Evolutionary conservation across 2,113 vertebrate species (phyloP), one percentile per base, ranked within the genome.

Genomic region (Rhizomys pruinosus): DNA sequence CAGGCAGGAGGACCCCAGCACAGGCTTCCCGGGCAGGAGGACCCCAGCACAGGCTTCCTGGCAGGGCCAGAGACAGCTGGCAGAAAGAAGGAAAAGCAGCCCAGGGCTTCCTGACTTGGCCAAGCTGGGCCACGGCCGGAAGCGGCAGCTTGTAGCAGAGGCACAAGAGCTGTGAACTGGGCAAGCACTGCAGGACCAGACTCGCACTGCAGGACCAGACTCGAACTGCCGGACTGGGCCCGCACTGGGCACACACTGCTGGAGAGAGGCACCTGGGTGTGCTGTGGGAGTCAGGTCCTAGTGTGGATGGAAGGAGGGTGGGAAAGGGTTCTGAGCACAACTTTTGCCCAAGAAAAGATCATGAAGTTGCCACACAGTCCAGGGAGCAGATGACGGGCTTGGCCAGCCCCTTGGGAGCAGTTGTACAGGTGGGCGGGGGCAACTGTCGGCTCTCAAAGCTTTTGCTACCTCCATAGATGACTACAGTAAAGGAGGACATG

Each of bases 371-470:
- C 27, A 55, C 20, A 12, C 6, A 7, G 66, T 27, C 92, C 47
- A 52, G 6, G 47, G 47, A 52, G 39, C 9, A 6, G 47, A 15
- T 13, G 47, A 17, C 39, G 23, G n/a, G 17, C 71, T 3, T 32
- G 8, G 86, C 64, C 7, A 10, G 3, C 76, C 27, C 59, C 47
- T 39, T 2, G 12, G 2, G 34, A 17, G 1, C 25, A 29, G 44
- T 47, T n/a, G 22, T 22, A 9, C 42, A 47, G 25, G 44, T 1
- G 0, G 3, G 68, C 1, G 8, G 44, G 1, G n/a, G 16, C 27
- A 63, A 71, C 72, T 5, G 20, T 61, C 12, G 22, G 39, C n/a
- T 74, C 5, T 63, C 42, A 42, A 6, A 2, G 78, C 68, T 22
- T 37, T 68, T 23, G 27, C 59, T 78, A 11, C 64, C 23, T 63